Percentiles rank a stretch among this genome's conserved stretches.
phyloP scores from a whole-genome alignment of 2,113 vertebrate genomes.

The Nyctibius bracteatus region DNA sequence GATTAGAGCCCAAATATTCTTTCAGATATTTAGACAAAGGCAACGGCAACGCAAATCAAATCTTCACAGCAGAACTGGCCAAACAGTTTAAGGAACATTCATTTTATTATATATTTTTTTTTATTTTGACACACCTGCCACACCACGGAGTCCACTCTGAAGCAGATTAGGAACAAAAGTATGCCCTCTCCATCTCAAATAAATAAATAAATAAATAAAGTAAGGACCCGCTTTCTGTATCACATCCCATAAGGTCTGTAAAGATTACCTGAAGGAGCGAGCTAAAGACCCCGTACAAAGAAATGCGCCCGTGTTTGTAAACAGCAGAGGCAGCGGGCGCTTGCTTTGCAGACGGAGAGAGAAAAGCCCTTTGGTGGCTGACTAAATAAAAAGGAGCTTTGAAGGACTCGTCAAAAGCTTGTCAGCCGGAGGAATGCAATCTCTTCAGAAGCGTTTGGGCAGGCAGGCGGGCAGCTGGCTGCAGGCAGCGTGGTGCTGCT shows the following conservation, averaged over 20 bases:
- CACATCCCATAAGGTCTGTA: neutral
- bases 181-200: neutral
- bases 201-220: neutral
- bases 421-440: constrained; percentile 4
- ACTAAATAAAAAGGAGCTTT: neutral
- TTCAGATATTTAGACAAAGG: neutral
- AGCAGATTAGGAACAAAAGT: neutral
- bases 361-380: neutral
- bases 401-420: neutral
- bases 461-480: neutral
- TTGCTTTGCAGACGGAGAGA: neutral
- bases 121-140: constrained; percentile 29
- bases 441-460: neutral
- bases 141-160: neutral
- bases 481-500: neutral
- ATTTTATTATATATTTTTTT: neutral
- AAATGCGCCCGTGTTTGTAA: neutral
- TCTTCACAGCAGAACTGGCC: neutral
- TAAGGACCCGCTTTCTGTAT: neutral
- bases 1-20: neutral
- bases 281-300: neutral
- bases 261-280: neutral
- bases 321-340: neutral
- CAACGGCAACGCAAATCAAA: neutral
- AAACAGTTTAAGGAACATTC: neutral